Percentiles rank a stretch among this genome's conserved stretches.
Conservation (phyloP, 2,113 vertebrate species). For the Litocranius walleri region DNA sequence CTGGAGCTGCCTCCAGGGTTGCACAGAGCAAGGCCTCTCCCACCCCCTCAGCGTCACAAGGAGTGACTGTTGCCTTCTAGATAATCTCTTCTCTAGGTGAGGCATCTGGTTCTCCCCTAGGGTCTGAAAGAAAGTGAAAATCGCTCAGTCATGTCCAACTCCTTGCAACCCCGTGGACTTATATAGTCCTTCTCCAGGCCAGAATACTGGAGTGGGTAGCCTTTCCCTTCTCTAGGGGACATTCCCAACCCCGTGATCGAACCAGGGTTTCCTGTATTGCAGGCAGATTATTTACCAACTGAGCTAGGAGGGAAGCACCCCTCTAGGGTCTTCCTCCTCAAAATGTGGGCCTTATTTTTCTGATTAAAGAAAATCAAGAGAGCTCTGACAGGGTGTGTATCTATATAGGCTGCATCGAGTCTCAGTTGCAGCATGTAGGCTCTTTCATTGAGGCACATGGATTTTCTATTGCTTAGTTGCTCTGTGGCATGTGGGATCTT, state of each 20-base stretch:
- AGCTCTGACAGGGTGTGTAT: neutral
- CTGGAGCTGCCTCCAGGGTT: neutral
- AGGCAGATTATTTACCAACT: neutral
- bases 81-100: neutral
- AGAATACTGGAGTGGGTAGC: neutral
- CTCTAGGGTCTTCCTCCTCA: constrained; percentile 1
- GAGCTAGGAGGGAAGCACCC: neutral
- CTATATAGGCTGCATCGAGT: neutral
- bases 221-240: neutral
- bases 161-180: neutral
- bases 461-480: neutral
- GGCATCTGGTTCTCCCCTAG: neutral
- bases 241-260: neutral
- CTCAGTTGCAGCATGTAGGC: neutral
- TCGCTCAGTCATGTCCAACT: neutral
- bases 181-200: neutral
- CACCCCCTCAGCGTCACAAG: neutral
- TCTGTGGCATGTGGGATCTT: neutral
- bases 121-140: neutral
- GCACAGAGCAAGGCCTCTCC: neutral
- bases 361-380: constrained; percentile 73
- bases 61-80: neutral
- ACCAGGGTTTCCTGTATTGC: neutral
- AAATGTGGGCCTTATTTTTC: constrained; percentile 66
- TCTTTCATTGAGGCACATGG: neutral